Base-by-base conservation (phyloP, 2,113 vertebrate genomes). In the Saimiri boliviensis region DNA sequence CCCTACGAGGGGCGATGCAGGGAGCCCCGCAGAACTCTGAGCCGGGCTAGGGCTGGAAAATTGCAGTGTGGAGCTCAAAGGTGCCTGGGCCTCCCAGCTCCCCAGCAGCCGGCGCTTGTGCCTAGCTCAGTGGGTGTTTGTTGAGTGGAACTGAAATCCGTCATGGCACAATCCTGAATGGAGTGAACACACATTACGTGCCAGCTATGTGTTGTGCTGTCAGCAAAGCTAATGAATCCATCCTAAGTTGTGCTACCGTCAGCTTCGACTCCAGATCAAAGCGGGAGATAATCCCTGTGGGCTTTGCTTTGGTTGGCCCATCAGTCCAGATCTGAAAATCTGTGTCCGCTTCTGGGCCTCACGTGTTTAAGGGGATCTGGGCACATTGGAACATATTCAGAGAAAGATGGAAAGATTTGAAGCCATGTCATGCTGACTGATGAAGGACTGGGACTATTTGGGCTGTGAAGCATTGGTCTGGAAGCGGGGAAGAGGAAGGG, bases 311-410 rank as follows among this genome's bases (percentile, higher is more conserved):
- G 91, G 94, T 71, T 70, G 83, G 21, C 58, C 37, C 68, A 63
- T 93, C 93, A 70, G 71, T 60, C 68, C 5, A 2, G 14, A 94
- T 95, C 91, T 79, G 89, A 86, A 96, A 93, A 96, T 63, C 74
- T 11, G 11, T 87, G 86, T 92, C 80, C 25, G 23, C 25, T 86
- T 93, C 79, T 19, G 13, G 23, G 32, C 54, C 79, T 95, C 91
- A 40, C 40, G 2, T 89, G 42, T 93, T 91, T 70, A 89, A 95
- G 42, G 42, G 68, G 86, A 94, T 81, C 76, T 95, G 94, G 47
- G n/a, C 40, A 89, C 84, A 96, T 16, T 71, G 83, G 92, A 84
- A 84, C 27, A 21, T 54, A 85, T 32, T 80, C 56, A 89, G 93
- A 83, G 86, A 82, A 93, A 63, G 86, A 83, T 35, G 60, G 27